These are phyloP conservation scores for Scaptomyza hsui DNA, from an alignment of 1,140 invertebrate species.

Conservation along the genomic window DNA sequence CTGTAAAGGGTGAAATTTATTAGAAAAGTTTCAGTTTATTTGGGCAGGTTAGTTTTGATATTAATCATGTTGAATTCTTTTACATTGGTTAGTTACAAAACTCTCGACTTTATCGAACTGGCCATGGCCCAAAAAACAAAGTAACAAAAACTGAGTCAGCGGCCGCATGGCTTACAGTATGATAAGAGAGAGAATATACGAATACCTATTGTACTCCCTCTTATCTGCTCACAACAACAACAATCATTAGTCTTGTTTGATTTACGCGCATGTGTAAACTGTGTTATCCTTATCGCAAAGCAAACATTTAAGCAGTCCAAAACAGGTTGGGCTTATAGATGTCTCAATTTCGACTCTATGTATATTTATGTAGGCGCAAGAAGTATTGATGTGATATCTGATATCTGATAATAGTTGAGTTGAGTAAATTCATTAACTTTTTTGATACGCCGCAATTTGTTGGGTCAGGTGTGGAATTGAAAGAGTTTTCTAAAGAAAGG, in stretches of 20 bases:
- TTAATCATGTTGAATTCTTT: not conserved
- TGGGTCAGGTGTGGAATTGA: not conserved
- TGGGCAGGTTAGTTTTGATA: conserved; percentile 29
- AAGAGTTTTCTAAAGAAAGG: not conserved
- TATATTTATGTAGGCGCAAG: conserved; percentile 16
- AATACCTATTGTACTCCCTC: conserved; percentile 7
- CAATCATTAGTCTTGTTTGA: conserved; percentile 44
- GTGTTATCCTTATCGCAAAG: conserved; percentile 48
- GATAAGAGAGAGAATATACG: not conserved
- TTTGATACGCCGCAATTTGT: conserved; percentile 23
- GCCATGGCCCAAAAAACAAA: conserved; percentile 60
- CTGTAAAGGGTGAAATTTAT: conserved; percentile 15
- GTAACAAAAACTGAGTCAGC: conserved; percentile 24
- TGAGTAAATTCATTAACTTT: conserved; percentile 27
- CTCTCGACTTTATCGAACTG: conserved; percentile 39
- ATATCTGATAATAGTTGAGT: conserved; percentile 8
- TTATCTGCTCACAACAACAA: conserved; percentile 20
- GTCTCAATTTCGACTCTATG: conserved; percentile 32
- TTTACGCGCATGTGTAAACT: conserved; percentile 37
- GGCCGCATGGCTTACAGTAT: conserved; percentile 29
- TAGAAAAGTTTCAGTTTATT: not conserved
- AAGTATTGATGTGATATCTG: conserved; percentile 41
- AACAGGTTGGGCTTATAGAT: conserved; percentile 30
- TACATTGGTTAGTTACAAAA: conserved; percentile 32
- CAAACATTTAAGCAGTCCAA: conserved; percentile 44